Conservation (phyloP, 2,888 invertebrate genomes). For the Pinctada fucata region DNA sequence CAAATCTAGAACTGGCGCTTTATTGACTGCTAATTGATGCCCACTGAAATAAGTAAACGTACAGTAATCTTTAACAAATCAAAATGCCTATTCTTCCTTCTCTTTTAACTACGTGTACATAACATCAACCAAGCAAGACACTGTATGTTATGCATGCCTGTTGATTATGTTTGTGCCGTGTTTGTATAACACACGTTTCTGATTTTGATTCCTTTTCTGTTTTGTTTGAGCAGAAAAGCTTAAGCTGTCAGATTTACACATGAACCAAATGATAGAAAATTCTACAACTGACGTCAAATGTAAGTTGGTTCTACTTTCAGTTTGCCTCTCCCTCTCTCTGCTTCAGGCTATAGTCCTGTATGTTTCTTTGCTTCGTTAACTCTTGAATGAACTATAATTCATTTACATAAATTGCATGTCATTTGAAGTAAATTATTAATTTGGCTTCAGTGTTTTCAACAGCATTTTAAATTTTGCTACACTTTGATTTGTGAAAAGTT, state of each 20-base stretch:
- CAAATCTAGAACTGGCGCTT: too few relatives aligned
- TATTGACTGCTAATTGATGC: too few relatives aligned
- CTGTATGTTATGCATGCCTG: too few relatives aligned
- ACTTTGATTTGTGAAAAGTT: too few relatives aligned
- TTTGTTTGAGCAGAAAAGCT: slow-evolving; percentile 71
- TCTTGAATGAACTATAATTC: not conserved
- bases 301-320: slow-evolving; percentile 60
- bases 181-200: too few relatives aligned
- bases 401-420: not conserved
- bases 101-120: too few relatives aligned
- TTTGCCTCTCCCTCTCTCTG: slow-evolving; percentile 6
- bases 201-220: slow-evolving; percentile 24
- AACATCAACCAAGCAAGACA: too few relatives aligned
- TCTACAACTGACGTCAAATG: slow-evolving; percentile 73
- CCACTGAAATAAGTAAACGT: too few relatives aligned
- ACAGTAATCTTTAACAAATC: too few relatives aligned
- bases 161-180: too few relatives aligned
- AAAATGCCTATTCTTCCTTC: too few relatives aligned
- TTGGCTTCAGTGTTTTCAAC: not conserved
- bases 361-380: not conserved
- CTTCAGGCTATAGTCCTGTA: not conserved
- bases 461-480: too few relatives aligned
- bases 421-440: not conserved
- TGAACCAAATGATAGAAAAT: slow-evolving; percentile 76
- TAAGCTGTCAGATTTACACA: slow-evolving; percentile 73